These are phyloP conservation scores for Balaenoptera acutorostrata DNA, from an alignment of 2,113 vertebrate genomes.

Conservation along the genomic window DNA sequence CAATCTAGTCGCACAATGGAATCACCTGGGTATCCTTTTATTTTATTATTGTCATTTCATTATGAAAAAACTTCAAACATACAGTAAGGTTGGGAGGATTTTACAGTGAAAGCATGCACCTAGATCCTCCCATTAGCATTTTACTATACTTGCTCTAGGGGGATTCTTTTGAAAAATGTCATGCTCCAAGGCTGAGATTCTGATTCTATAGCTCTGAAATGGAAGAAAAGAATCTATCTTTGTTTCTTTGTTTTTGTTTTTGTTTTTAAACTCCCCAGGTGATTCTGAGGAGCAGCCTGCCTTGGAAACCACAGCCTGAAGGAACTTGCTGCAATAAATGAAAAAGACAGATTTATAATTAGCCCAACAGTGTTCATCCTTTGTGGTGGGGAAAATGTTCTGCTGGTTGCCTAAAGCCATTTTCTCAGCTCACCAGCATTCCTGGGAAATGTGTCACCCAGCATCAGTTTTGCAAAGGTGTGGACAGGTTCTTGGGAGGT, in stretches of 20 bases:
- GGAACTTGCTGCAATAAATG: conserved; percentile 7
- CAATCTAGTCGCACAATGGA: neutral
- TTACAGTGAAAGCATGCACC: neutral
- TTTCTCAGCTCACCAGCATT: conserved; percentile 27
- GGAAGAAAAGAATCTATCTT: neutral
- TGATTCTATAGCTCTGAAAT: neutral
- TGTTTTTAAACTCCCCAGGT: conserved; percentile 31
- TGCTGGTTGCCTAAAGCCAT: neutral
- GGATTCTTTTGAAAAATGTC: neutral
- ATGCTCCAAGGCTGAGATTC: neutral
- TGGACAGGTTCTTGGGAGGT: neutral
- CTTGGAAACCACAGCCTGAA: conserved; percentile 7
- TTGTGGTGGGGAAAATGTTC: neutral
- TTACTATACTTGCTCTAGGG: neutral
- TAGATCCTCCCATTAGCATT: neutral
- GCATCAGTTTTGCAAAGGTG: neutral
- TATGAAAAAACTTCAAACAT: neutral
- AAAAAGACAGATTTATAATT: conserved; percentile 38
- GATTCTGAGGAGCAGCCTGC: neutral
- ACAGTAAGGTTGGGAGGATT: neutral
- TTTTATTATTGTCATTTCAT: neutral
- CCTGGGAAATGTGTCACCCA: neutral
- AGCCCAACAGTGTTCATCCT: neutral
- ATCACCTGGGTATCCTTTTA: neutral
- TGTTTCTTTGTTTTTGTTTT: conserved; percentile 27